Evolutionary conservation across 2,888 invertebrate genomes (phyloP).

Genomic region (Drosophila sordidula): DNA sequence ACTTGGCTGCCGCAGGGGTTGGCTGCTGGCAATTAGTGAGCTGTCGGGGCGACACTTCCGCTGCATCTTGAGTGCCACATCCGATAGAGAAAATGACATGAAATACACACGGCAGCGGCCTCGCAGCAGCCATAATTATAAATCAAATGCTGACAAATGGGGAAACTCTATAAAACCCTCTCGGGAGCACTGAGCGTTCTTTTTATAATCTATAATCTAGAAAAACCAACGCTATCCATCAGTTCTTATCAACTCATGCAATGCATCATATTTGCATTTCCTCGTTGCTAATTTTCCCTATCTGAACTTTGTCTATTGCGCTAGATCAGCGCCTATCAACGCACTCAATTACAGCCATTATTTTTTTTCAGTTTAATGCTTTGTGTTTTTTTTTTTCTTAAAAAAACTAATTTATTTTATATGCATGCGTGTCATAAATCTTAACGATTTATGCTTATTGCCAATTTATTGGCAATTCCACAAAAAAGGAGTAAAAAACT

Average conservation of each 20-base stretch:
- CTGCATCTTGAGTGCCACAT: slow-evolving; percentile 68
- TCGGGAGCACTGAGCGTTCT: background rate
- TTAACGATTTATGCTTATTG: slow-evolving; percentile 72
- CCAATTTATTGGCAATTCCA: slow-evolving; percentile 68
- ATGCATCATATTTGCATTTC: slow-evolving; percentile 10
- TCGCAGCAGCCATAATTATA: slow-evolving; percentile 22
- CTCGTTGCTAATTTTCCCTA: slow-evolving; percentile 4
- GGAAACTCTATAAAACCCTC: background rate
- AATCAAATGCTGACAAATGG: slow-evolving; percentile 56
- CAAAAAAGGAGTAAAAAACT: slow-evolving; percentile 20
- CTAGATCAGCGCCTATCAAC: slow-evolving; percentile 32
- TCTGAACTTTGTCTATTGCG: slow-evolving; percentile 29
- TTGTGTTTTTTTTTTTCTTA: slow-evolving; percentile 22
- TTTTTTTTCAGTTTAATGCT: slow-evolving; percentile 17
- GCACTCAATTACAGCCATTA: slow-evolving; percentile 63
- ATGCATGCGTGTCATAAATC: slow-evolving; percentile 61
- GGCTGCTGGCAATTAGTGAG: slow-evolving; percentile 63
- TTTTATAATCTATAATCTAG: background rate
- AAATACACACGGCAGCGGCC: slow-evolving; percentile 31
- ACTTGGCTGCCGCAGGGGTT: slow-evolving; percentile 10
- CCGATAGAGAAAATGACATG: slow-evolving; percentile 43
- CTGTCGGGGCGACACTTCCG: slow-evolving; percentile 61
- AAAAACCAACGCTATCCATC: background rate
- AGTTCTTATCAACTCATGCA: slow-evolving; percentile 18
- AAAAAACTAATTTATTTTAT: slow-evolving; percentile 67